Base-by-base conservation (phyloP, 1,140 invertebrate genomes). In the Papilio polyxenes region DNA sequence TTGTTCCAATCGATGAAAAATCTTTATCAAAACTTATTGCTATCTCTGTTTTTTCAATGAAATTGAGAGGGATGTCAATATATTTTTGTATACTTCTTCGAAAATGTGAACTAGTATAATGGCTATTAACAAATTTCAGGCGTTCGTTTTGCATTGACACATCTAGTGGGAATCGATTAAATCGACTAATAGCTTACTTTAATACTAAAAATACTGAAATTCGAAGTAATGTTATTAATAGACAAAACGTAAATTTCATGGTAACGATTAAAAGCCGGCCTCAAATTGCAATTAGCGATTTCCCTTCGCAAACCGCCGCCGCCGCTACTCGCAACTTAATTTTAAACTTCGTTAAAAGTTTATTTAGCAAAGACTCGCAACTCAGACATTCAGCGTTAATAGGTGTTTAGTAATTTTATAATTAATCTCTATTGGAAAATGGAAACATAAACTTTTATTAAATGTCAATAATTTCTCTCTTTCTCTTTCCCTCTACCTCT, bases 221-320 rank as follows among this genome's bases (percentile, higher is more conserved):
- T 65, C 62, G 20, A 15, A 31, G 20, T 31, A 65, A 44, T 44
- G 4, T 44, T 31, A 31, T 31, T 11, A 65, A 65, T 31, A 6
- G 5, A 65, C 23, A 10, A 31, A 65, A 65, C 62, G 20, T 31
- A 10, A 65, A 31, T 65, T 65, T 65, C 56, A 37, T 65, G 62
- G 20, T 65, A 65, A 65, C 62, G 62, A 65, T 31, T 65, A 65
- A 65, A 20, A 31, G 62, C 62, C 62, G 20, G 62, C 23, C 62
- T 65, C 62, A 65, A 65, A 65, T 65, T 31, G 62, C 62, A 65
- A 65, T 65, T 65, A 65, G 20, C 62, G 62, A 65, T 65, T 65
- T 65, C 62, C 62, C 62, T 65, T 23, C 62, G 23, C 62, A 65
- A 65, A 65, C 62, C 62, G 6, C 23, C 62, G 62, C 23, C 62